These are phyloP conservation scores for Ctenosaura bakeri DNA, from an alignment of 2,797 vertebrate species.

Conservation along the genomic window DNA sequence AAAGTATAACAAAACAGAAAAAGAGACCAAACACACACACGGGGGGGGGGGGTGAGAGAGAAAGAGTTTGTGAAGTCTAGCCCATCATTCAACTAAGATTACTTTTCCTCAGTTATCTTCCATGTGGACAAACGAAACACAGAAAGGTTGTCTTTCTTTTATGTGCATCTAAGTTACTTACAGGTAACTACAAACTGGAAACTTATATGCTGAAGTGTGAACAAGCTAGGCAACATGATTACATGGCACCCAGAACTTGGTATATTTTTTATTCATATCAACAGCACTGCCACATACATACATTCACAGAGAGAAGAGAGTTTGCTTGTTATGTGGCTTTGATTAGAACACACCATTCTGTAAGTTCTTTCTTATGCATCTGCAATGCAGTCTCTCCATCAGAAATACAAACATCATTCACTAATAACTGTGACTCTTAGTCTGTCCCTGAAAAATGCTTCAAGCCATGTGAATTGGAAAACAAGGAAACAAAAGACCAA, in stretches of 20 bases:
- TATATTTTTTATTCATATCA: neutral
- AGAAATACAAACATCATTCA: neutral
- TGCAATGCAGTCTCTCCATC: neutral
- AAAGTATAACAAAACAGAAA: neutral
- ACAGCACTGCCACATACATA: neutral
- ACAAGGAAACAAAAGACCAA: neutral
- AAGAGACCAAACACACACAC: neutral
- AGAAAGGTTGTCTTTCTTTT: neutral
- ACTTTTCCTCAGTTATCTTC: neutral
- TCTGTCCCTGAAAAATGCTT: neutral
- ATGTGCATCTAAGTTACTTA: neutral
- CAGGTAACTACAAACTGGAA: neutral
- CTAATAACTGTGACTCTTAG: neutral
- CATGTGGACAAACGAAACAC: neutral
- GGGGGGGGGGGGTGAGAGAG: neutral
- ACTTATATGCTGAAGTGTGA: neutral
- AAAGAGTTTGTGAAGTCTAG: neutral
- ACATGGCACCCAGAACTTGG: fast-evolving
- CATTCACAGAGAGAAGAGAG: neutral
- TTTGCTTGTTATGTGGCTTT: constrained; percentile 6
- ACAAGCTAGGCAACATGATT: neutral
- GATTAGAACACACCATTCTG: neutral
- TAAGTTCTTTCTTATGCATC: neutral
- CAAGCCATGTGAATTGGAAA: neutral
- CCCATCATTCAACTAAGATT: neutral